Percentiles rank a stretch among this genome's conserved stretches.
Evolutionary conservation across 2,888 invertebrate species (phyloP).

Genomic region (Aleiodes testaceus): DNA sequence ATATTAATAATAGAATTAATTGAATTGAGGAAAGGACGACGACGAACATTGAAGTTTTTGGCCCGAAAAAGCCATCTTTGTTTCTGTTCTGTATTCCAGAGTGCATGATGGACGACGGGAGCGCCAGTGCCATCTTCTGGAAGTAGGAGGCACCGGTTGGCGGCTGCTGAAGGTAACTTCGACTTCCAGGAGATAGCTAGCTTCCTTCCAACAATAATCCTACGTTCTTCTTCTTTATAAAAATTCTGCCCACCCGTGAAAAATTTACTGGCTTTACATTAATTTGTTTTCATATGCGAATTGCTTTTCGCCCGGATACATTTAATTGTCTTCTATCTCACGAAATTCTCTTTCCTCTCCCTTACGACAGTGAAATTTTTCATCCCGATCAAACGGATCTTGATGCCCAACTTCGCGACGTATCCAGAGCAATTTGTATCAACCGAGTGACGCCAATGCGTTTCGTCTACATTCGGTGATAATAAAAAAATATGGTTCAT

Average conservation of each 20-base stretch:
- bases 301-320: constrained; percentile 6
- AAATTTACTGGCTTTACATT: not conserved
- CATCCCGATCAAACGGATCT: constrained; percentile 29
- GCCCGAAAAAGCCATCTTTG: constrained; percentile 74
- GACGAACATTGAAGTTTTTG: constrained; percentile 55
- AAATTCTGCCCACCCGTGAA: not conserved
- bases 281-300: not conserved
- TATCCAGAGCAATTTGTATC: constrained; percentile 30
- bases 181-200: constrained; percentile 77
- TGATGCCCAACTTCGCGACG: constrained; percentile 28
- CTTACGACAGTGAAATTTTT: constrained; percentile 21
- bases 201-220: constrained; percentile 71
- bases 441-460: constrained; percentile 31
- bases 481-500: constrained; percentile 26
- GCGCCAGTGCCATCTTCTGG: constrained; percentile 78
- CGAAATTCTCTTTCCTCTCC: constrained; percentile 7
- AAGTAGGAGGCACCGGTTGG: constrained; percentile 77
- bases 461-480: constrained; percentile 28
- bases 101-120: constrained; percentile 75
- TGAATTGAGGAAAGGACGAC: constrained; percentile 49
- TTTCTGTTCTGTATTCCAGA: constrained; percentile 78
- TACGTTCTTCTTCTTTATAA: constrained; percentile 60
- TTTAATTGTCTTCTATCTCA: not conserved
- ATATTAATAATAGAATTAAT: constrained; percentile 19
- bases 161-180: constrained; percentile 76